Evolutionary conservation across 2,888 invertebrate genomes (phyloP).

Genomic region (Pachliopta kotzebuea): DNA sequence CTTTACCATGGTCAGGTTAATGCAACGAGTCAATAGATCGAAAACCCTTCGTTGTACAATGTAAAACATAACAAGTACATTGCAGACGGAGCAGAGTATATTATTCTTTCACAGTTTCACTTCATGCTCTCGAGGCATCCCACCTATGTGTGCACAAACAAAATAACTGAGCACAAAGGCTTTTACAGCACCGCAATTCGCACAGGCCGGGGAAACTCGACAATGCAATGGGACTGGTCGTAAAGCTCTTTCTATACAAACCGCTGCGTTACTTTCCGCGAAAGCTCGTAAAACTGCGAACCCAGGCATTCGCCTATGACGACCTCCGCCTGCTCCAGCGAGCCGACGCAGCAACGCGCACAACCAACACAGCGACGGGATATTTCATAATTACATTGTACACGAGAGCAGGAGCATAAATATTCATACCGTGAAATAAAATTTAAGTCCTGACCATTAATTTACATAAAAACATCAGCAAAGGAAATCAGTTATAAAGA

Average conservation of each 20-base stretch:
- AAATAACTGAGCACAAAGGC: conserved; percentile 36
- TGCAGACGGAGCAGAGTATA: conserved; percentile 1
- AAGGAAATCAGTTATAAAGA: too few species aligned
- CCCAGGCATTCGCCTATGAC: conserved; percentile 24
- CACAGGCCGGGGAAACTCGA: conserved; percentile 38
- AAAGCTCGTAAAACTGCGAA: conserved; percentile 36
- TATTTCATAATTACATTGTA: conserved; percentile 6
- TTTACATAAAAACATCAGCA: too few species aligned
- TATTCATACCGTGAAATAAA: too few species aligned
- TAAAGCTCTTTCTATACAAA: conserved; percentile 39
- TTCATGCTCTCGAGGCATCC: conserved; percentile 22
- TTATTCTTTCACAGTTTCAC: conserved; percentile 27
- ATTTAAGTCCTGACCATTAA: too few species aligned
- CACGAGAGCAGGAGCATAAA: too few species aligned
- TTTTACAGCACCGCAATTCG: conserved; percentile 35
- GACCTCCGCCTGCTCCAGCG: conserved; percentile 22
- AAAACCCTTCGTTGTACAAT: background rate
- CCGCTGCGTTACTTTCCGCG: conserved; percentile 43
- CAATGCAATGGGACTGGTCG: conserved; percentile 38
- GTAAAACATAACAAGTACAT: conserved; percentile 1
- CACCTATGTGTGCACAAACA: conserved; percentile 19
- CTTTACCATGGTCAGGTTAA: background rate
- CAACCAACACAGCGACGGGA: conserved; percentile 1
- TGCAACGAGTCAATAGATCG: background rate
- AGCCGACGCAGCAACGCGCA: conserved; percentile 9